phyloP scores from a whole-genome alignment of 2,888 invertebrate genomes.

The Lamellibrachia satsuma region DNA sequence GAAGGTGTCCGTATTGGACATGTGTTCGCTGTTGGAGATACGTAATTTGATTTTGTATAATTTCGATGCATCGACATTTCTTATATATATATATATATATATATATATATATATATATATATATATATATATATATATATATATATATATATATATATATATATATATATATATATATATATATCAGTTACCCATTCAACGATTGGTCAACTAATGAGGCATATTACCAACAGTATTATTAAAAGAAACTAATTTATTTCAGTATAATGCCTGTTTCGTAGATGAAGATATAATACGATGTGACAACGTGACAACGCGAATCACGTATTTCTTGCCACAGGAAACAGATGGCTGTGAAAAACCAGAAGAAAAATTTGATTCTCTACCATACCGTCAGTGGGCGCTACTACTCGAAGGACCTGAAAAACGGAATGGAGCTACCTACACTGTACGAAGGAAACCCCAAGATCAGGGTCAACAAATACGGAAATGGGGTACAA shows the following conservation, averaged over 20 bases:
- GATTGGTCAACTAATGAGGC: no score
- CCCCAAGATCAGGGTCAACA: conserved; percentile 64
- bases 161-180: no score
- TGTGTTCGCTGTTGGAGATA: no score
- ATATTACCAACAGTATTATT: no score
- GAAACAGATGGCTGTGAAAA: conserved; percentile 17
- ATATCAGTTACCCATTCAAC: no score
- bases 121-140: no score
- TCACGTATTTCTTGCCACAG: conserved; percentile 24
- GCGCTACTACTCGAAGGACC: conserved; percentile 65
- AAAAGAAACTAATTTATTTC: background rate
- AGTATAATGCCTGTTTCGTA: background rate
- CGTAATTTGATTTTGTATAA: no score
- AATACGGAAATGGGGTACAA: conserved; percentile 68
- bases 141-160: no score
- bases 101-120: no score
- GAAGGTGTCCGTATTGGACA: no score
- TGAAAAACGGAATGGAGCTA: conserved; percentile 64
- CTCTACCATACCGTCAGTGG: conserved; percentile 66
- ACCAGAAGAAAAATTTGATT: conserved; percentile 46
- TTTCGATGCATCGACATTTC: no score
- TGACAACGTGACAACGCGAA: background rate
- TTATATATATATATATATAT: no score
- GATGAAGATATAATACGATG: background rate
- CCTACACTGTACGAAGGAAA: conserved; percentile 62